These are phyloP conservation scores for Iguana delicatissima DNA, from an alignment of 2,797 vertebrate species.

Conservation along the genomic window DNA sequence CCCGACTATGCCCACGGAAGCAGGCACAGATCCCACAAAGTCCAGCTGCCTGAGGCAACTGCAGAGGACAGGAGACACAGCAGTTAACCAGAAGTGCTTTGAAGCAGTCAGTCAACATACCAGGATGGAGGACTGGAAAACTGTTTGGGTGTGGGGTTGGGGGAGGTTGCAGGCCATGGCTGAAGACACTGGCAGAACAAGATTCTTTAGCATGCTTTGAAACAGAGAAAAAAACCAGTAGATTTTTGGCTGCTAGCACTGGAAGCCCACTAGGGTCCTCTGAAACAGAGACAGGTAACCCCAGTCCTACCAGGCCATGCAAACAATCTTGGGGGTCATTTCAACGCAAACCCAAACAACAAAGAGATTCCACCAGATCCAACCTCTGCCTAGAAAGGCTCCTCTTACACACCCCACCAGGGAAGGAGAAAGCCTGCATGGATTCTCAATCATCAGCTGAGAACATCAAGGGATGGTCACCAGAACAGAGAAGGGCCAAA, in stretches of 20 bases:
- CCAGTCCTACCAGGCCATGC: too few relatives aligned
- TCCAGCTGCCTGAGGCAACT: not conserved
- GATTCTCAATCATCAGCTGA: not conserved
- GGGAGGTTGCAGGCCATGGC: not conserved
- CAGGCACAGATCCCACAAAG: not conserved
- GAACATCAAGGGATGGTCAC: not conserved
- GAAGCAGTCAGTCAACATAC: conserved; percentile 6
- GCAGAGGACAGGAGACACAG: not conserved
- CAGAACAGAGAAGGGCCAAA: not conserved
- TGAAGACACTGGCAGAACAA: not conserved
- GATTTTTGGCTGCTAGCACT: not conserved
- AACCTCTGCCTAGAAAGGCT: not conserved
- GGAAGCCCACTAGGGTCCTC: not conserved
- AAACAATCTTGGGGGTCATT: too few relatives aligned
- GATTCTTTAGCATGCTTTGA: not conserved
- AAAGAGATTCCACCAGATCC: not conserved
- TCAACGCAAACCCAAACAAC: not conserved
- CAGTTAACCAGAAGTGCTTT: not conserved
- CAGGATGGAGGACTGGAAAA: too few relatives aligned
- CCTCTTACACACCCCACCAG: not conserved
- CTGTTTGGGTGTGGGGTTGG: not conserved
- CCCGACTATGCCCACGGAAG: not conserved
- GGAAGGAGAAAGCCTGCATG: too few relatives aligned
- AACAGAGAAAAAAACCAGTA: not conserved
- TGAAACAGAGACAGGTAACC: too few relatives aligned